These are phyloP conservation scores for Stenodera caucasica DNA, from an alignment of 2,888 invertebrate genomes.

Conservation along the genomic window DNA sequence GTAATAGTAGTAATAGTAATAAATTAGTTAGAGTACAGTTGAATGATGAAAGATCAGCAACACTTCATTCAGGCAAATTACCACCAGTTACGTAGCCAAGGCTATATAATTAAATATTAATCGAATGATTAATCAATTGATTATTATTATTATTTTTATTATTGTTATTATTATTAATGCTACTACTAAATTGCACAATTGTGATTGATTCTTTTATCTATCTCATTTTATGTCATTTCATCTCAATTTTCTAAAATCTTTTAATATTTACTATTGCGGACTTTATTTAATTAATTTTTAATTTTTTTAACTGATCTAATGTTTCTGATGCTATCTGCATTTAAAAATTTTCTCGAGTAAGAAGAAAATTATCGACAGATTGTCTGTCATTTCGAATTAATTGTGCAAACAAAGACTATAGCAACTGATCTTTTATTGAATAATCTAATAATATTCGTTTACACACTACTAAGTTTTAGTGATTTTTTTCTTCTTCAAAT, in stretches of 20 bases:
- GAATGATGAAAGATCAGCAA: conserved; percentile 53
- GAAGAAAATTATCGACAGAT: background rate
- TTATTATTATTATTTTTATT: conserved; percentile 22
- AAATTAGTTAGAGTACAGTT: conserved; percentile 49
- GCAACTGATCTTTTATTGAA: too few relatives aligned
- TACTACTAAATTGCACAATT: conserved; percentile 14
- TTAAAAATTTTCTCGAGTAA: too few relatives aligned
- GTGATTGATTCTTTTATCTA: background rate
- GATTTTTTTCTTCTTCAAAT: too few relatives aligned
- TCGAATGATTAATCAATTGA: conserved; percentile 29
- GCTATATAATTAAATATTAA: conserved; percentile 43
- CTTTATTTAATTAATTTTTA: conserved; percentile 6
- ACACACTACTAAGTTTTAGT: too few relatives aligned
- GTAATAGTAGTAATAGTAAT: conserved; percentile 48
- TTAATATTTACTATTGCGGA: background rate
- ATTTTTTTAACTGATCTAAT: too few relatives aligned
- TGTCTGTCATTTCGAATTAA: conserved; percentile 11
- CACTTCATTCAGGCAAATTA: conserved; percentile 54
- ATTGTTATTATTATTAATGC: conserved; percentile 33
- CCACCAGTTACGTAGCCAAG: conserved; percentile 55
- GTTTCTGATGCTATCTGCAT: background rate
- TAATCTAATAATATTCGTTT: too few relatives aligned
- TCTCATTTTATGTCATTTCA: too few relatives aligned
- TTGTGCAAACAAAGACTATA: conserved; percentile 1
- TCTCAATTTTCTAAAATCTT: too few relatives aligned